phyloP scores from a whole-genome alignment of 2,113 vertebrate genomes.

The Rhombomys opimus region DNA sequence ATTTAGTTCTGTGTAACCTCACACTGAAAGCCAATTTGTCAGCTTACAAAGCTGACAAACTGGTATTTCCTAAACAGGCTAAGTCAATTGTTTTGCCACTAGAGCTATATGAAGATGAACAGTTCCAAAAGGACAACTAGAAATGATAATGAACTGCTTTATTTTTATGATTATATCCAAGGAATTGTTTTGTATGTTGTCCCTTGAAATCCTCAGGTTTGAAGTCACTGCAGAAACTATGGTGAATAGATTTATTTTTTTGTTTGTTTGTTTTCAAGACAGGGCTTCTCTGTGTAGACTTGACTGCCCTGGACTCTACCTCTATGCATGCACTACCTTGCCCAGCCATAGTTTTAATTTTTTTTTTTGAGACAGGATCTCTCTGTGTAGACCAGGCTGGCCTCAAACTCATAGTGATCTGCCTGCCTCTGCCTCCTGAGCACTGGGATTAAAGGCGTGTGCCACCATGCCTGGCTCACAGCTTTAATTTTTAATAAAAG shows the following conservation, averaged over 20 bases:
- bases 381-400: no score
- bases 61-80: constrained; percentile 5
- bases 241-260: background rate
- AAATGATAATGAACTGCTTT: constrained; percentile 13
- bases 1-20: background rate
- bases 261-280: no score
- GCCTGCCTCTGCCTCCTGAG: no score
- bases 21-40: constrained; percentile 15
- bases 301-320: no score
- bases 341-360: no score
- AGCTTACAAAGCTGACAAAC: constrained; percentile 38
- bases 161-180: background rate
- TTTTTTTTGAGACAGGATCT: no score
- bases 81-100: constrained; percentile 7
- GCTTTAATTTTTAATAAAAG: constrained; percentile 18
- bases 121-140: background rate
- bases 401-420: no score
- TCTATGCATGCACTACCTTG: no score
- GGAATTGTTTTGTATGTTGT: background rate
- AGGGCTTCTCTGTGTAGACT: no score
- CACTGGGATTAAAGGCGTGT: no score
- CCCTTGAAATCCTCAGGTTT: background rate
- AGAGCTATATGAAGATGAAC: constrained; percentile 18
- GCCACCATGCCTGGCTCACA: background rate
- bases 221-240: background rate